These are phyloP conservation scores for Acanthosepion lycidas DNA, from an alignment of 2,888 invertebrate species.

Conservation along the genomic window DNA sequence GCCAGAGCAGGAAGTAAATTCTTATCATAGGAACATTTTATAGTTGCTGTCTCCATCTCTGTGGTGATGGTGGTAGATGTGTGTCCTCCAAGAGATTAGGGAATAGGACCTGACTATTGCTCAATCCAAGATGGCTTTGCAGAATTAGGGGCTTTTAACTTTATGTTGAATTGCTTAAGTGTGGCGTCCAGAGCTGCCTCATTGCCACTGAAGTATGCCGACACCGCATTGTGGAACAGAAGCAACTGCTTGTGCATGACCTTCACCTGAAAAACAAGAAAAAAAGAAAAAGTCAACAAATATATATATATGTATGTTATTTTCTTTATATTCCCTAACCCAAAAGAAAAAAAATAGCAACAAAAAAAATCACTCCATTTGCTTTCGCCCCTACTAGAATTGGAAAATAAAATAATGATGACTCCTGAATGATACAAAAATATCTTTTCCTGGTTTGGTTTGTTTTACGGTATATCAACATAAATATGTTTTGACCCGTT, in stretches of 20 bases:
- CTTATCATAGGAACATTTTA: neutral
- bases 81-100: neutral
- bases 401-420: too few relatives aligned
- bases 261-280: conserved; percentile 83
- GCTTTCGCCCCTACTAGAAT: too few relatives aligned
- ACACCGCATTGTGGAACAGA: conserved; percentile 95
- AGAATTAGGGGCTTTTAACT: conserved; percentile 86
- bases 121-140: conserved; percentile 88
- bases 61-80: neutral
- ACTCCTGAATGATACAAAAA: too few relatives aligned
- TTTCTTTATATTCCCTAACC: too few relatives aligned
- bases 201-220: conserved; percentile 98
- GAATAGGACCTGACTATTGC: conserved; percentile 64
- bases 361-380: too few relatives aligned
- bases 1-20: neutral
- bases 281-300: conserved; percentile 35
- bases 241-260: conserved; percentile 98
- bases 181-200: conserved; percentile 93
- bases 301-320: too few relatives aligned
- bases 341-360: too few relatives aligned
- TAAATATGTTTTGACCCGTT: too few relatives aligned
- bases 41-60: neutral
- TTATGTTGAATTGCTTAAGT: conserved; percentile 94
- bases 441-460: too few relatives aligned
- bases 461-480: too few relatives aligned